Conservation (phyloP, 1,140 invertebrate species). For the Charaxes varanes region DNA sequence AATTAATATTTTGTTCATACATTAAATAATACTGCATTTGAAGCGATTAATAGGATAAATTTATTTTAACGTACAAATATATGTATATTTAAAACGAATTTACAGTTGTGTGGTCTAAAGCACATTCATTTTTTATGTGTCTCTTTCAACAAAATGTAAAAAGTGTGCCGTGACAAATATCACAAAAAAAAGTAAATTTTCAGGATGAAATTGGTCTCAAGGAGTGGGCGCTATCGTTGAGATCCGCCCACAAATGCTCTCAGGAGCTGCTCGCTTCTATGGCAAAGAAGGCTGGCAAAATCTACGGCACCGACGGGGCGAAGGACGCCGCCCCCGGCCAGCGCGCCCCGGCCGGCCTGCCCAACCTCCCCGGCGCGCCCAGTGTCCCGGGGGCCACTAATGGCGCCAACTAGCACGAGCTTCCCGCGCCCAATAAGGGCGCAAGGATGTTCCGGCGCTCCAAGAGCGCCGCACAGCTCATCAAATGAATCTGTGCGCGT, state of each 20-base stretch:
- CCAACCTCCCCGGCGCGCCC: slow-evolving; percentile 37
- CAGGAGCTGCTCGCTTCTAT: slow-evolving; percentile 93
- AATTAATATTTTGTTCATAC: too few species aligned
- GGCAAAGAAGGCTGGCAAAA: slow-evolving; percentile 97
- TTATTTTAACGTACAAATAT: too few species aligned
- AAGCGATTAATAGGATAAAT: too few species aligned
- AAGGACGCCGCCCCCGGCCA: slow-evolving; percentile 35
- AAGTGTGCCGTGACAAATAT: too few species aligned
- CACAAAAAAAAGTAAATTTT: too few species aligned
- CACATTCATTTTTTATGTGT: too few species aligned
- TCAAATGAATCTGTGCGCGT: slow-evolving; percentile 67
- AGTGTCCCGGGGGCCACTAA: slow-evolving; percentile 43
- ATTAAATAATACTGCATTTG: too few species aligned
- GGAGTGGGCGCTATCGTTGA: slow-evolving; percentile 93
- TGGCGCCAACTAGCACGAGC: slow-evolving; percentile 73
- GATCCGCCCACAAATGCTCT: slow-evolving; percentile 93
- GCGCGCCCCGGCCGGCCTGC: slow-evolving; percentile 33
- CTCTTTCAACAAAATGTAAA: too few species aligned
- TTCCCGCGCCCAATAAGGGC: slow-evolving; percentile 64
- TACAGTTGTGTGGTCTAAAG: too few species aligned
- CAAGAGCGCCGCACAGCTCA: slow-evolving; percentile 71
- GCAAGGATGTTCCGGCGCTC: slow-evolving; percentile 73
- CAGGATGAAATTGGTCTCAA: slow-evolving; percentile 96
- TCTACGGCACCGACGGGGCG: slow-evolving; percentile 87
- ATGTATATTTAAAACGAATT: too few species aligned